Evolutionary conservation across 2,113 vertebrate genomes (phyloP).

Genomic region (Lontra canadensis): DNA sequence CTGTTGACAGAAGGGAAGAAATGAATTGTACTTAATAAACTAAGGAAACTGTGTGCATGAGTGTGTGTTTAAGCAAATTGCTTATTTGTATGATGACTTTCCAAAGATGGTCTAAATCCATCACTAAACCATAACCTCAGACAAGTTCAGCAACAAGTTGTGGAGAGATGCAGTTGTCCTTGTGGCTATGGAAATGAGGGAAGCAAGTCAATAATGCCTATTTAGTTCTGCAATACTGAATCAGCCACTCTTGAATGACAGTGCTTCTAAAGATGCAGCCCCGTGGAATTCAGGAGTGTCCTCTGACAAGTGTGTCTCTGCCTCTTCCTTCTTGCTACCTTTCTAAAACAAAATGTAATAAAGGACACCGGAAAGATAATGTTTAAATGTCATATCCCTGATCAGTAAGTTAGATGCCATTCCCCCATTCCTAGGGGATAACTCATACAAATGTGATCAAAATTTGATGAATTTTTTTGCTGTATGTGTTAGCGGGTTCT

Average conservation of each 20-base stretch:
- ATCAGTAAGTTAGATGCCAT: background rate
- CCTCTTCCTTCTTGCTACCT: background rate
- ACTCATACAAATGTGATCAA: background rate
- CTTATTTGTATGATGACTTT: background rate
- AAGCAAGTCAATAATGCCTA: background rate
- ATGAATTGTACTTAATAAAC: background rate
- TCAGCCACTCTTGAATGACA: conserved; percentile 13
- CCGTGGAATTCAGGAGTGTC: background rate
- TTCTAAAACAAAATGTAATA: background rate
- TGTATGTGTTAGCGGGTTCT: background rate
- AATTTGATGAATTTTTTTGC: background rate
- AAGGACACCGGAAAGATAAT: conserved; percentile 20
- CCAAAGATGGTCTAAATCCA: background rate
- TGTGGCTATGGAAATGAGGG: background rate
- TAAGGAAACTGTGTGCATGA: background rate
- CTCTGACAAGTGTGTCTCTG: background rate
- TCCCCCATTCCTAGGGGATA: background rate
- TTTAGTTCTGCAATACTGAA: conserved; percentile 40
- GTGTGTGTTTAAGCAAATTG: background rate
- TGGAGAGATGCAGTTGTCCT: background rate
- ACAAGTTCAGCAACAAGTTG: background rate
- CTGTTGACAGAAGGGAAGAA: background rate
- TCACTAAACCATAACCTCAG: background rate
- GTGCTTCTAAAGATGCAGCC: background rate
- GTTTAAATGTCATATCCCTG: background rate